phyloP scores from a whole-genome alignment of 2,888 invertebrate genomes.

The Rugalucina vietnamica region DNA sequence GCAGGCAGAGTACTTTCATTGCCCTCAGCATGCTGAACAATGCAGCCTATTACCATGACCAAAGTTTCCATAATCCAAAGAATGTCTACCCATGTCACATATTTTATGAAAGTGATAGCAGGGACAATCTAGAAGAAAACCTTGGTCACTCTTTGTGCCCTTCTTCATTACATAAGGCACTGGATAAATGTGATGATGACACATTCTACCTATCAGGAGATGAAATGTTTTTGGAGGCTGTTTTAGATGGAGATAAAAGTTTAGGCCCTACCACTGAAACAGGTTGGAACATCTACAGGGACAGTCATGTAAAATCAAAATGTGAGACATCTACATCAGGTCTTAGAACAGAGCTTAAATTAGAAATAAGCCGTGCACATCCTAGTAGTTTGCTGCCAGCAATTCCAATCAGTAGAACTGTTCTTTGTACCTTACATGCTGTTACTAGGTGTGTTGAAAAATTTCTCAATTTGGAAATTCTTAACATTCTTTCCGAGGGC shows the following conservation, averaged over 20 bases:
- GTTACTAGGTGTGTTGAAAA: not conserved
- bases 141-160: not conserved
- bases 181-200: not conserved
- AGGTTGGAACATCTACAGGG: not conserved
- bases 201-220: not conserved
- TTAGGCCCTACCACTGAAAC: not conserved
- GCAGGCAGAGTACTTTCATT: not conserved
- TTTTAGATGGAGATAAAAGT: not conserved
- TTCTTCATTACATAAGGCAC: not conserved
- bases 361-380: not conserved
- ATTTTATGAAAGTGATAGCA: not conserved
- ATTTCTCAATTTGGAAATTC: not conserved
- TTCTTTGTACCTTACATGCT: not conserved
- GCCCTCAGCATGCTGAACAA: not conserved
- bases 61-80: not conserved
- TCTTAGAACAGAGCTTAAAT: not conserved
- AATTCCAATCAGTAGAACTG: not conserved
- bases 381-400: not conserved
- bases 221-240: slow-evolving; percentile 13
- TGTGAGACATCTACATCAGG: not conserved
- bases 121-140: not conserved
- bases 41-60: not conserved
- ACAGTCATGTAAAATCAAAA: not conserved
- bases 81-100: not conserved
- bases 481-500: not conserved